Evolutionary conservation across 2,797 vertebrate species (phyloP).

Genomic region (Decapterus maruadsi): DNA sequence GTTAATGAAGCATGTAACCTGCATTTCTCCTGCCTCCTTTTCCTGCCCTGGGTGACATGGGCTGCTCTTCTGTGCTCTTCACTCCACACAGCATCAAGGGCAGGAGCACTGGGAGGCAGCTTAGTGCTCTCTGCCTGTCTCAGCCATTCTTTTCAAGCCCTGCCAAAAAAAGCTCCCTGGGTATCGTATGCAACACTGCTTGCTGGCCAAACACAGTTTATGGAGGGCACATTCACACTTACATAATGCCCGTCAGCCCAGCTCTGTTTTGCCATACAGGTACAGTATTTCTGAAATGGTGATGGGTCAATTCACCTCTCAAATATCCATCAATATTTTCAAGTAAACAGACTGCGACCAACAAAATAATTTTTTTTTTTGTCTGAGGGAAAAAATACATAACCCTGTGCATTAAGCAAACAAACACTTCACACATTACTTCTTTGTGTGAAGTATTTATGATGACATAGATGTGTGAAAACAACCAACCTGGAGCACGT

Average conservation of each 20-base stretch:
- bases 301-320: slow-evolving; percentile 43
- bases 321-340: slow-evolving; percentile 15
- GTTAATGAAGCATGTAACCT: slow-evolving; percentile 78
- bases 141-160: slow-evolving; percentile 68
- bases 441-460: neutral
- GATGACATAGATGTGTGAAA: slow-evolving; percentile 32
- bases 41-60: slow-evolving; percentile 65
- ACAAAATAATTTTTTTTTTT: neutral
- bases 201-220: slow-evolving; percentile 60
- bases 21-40: slow-evolving; percentile 60
- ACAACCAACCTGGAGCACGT: slow-evolving; percentile 25
- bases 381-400: too few relatives aligned
- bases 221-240: slow-evolving; percentile 49
- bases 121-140: slow-evolving; percentile 66
- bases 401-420: too few relatives aligned
- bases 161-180: slow-evolving; percentile 69
- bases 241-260: slow-evolving; percentile 31
- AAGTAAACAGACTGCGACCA: neutral
- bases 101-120: slow-evolving; percentile 68
- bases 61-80: slow-evolving; percentile 69
- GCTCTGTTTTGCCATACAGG: slow-evolving; percentile 34
- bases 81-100: slow-evolving; percentile 70
- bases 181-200: slow-evolving; percentile 55
- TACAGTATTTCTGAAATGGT: slow-evolving; percentile 15
- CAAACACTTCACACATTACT: too few relatives aligned